phyloP scores from a whole-genome alignment of 2,113 vertebrate genomes.

The Cavia porcellus region DNA sequence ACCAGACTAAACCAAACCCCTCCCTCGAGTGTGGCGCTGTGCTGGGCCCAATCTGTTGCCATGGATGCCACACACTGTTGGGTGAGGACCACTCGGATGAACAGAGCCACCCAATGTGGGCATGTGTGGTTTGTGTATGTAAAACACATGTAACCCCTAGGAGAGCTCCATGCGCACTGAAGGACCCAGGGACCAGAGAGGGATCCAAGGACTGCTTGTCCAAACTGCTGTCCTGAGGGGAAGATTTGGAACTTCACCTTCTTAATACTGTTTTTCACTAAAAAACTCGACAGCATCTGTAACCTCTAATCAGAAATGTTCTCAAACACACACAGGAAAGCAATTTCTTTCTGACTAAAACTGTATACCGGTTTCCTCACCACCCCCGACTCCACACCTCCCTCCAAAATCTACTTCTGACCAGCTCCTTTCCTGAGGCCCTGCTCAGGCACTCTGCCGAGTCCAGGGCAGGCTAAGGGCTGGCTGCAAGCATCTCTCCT shows the following conservation, averaged over 20 bases:
- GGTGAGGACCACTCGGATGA: too few relatives aligned
- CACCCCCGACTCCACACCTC: too few relatives aligned
- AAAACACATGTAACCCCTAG: accelerated
- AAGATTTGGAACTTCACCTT: background rate
- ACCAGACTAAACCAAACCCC: background rate
- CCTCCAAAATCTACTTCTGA: background rate
- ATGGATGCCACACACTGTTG: accelerated
- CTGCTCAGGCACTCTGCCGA: background rate
- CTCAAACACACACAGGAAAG: background rate
- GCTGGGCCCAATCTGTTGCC: background rate
- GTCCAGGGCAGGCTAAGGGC: background rate
- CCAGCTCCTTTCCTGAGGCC: background rate
- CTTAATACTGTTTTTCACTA: background rate
- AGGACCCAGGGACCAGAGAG: too few relatives aligned
- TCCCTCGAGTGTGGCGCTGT: accelerated
- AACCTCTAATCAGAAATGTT: background rate
- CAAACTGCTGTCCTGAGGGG: background rate
- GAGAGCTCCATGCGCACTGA: accelerated
- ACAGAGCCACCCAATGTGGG: accelerated
- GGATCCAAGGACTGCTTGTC: too few relatives aligned
- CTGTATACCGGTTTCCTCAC: background rate
- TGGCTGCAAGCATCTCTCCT: background rate
- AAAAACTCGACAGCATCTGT: background rate
- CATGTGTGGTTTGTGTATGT: accelerated
- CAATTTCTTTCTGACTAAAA: background rate